Evolutionary conservation across 1,140 invertebrate species (phyloP).

Genomic region (Aporrectodea caliginosa): DNA sequence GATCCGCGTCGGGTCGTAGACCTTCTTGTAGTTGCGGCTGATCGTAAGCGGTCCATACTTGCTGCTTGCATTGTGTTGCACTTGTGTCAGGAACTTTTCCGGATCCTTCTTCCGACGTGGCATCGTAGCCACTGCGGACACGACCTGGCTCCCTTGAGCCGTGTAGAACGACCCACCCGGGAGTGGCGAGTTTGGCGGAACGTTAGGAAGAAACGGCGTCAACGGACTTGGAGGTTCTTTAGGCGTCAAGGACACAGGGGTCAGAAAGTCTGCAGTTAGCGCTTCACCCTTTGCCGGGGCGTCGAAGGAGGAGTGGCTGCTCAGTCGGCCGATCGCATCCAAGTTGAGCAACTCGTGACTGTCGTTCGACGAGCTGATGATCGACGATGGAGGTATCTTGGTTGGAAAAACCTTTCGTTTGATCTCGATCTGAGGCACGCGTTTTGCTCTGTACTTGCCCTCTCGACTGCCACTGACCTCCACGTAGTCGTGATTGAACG

Average conservation of each 20-base stretch:
- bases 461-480: conserved; percentile 47
- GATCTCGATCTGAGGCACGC: conserved; percentile 48
- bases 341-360: conserved; percentile 42
- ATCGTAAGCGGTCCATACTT: conserved; percentile 6
- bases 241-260: conserved; percentile 31
- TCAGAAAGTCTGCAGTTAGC: neutral
- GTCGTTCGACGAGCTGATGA: conserved; percentile 46
- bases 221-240: conserved; percentile 48
- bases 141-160: conserved; percentile 35
- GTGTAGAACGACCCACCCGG: conserved; percentile 30
- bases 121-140: conserved; percentile 45
- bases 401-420: conserved; percentile 52
- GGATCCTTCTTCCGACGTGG: conserved; percentile 38
- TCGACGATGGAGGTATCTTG: conserved; percentile 35
- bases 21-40: conserved; percentile 46
- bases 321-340: conserved; percentile 29
- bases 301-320: conserved; percentile 35
- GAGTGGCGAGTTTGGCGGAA: conserved; percentile 35
- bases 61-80: conserved; percentile 17
- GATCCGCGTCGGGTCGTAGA: conserved; percentile 49
- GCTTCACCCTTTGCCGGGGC: conserved; percentile 17
- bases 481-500: too few relatives aligned
- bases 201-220: conserved; percentile 38
- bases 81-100: conserved; percentile 27
- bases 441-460: conserved; percentile 46